phyloP scores from a whole-genome alignment of 2,113 vertebrate species.

The Cyanistes caeruleus region DNA sequence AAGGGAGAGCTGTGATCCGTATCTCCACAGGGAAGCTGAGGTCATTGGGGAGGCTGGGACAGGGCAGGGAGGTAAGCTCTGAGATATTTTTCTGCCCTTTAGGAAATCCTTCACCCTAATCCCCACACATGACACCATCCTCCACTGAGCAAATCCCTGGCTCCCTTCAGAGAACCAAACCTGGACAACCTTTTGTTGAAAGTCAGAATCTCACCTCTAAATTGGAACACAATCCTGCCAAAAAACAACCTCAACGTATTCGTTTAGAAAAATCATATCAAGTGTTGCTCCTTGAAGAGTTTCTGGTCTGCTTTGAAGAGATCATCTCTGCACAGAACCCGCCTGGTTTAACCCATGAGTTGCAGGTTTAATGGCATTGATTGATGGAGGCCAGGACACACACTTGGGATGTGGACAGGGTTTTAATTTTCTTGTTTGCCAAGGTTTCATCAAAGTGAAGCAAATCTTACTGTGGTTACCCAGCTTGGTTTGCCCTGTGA shows the following conservation, averaged over 20 bases:
- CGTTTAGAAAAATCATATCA: neutral
- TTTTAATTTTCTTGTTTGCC: neutral
- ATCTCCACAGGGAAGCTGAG: neutral
- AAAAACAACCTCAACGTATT: neutral
- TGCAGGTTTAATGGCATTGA: neutral
- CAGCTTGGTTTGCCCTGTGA: neutral
- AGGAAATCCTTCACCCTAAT: neutral
- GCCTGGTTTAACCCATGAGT: fast-evolving
- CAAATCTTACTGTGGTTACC: neutral
- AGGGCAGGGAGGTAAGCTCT: neutral
- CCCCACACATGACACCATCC: neutral
- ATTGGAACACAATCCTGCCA: neutral
- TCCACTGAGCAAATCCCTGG: neutral
- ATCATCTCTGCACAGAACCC: neutral
- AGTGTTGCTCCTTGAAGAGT: neutral
- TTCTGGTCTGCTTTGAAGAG: neutral
- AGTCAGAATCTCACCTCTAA: neutral
- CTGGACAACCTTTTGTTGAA: neutral
- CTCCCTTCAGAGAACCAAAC: neutral
- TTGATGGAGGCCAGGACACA: neutral
- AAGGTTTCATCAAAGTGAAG: neutral
- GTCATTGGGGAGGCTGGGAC: neutral
- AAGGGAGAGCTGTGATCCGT: neutral
- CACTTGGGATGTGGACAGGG: neutral
- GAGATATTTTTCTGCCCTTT: neutral